phyloP scores from a whole-genome alignment of 2,888 invertebrate species.

The Agrotis puta region DNA sequence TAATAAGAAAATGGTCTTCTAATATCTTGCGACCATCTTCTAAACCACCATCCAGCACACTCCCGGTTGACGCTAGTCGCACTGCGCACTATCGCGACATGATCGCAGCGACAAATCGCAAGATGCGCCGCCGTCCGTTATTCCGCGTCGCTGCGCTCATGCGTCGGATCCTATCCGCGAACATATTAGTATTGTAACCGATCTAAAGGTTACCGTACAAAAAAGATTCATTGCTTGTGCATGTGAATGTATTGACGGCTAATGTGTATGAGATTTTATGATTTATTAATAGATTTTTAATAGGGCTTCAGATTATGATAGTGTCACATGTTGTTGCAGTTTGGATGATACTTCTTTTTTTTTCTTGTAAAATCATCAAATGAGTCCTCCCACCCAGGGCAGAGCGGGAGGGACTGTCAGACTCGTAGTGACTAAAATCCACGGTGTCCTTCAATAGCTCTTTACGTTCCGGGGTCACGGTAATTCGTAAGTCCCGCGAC shows the following conservation, averaged over 20 bases:
- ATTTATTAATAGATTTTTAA: constrained; percentile 48
- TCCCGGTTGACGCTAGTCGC: constrained; percentile 73
- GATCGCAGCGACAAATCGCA: constrained; percentile 83
- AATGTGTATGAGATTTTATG: constrained; percentile 45
- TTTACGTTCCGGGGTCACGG: too few relatives aligned
- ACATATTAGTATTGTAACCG: constrained; percentile 74
- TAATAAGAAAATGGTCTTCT: background rate
- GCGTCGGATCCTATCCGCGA: constrained; percentile 67
- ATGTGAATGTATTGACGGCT: constrained; percentile 57
- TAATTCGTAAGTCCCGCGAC: too few relatives aligned
- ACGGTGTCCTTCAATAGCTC: too few relatives aligned
- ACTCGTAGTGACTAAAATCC: too few relatives aligned
- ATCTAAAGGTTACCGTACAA: constrained; percentile 67
- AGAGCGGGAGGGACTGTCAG: too few relatives aligned
- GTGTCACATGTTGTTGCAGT: background rate
- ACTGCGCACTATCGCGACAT: constrained; percentile 74
- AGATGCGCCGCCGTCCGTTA: constrained; percentile 69
- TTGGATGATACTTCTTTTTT: background rate
- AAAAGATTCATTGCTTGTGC: constrained; percentile 51
- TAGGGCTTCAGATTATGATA: constrained; percentile 23
- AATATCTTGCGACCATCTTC: constrained; percentile 32
- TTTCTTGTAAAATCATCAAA: too few relatives aligned
- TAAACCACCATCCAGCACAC: constrained; percentile 64
- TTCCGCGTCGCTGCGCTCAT: constrained; percentile 75
- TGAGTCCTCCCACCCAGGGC: too few relatives aligned